These are phyloP conservation scores for Celastrina argiolus DNA, from an alignment of 2,888 invertebrate genomes.

Conservation along the genomic window DNA sequence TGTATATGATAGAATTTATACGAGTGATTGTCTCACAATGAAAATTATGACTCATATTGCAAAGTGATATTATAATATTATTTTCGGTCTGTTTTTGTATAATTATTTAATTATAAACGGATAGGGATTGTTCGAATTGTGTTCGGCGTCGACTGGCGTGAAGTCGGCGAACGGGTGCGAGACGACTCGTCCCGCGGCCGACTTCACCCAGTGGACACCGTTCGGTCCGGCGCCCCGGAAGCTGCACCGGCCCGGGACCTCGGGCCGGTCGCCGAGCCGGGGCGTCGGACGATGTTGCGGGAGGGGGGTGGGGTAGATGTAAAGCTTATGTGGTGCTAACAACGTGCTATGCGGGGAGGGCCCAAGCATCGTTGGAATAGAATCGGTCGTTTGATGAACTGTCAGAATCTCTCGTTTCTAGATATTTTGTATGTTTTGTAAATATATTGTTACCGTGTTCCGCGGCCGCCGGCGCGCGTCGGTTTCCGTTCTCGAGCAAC, in stretches of 20 bases:
- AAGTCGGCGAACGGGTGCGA: neutral
- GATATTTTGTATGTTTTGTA: conserved; percentile 13
- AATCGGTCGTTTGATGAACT: conserved; percentile 12
- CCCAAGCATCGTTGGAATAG: conserved; percentile 1
- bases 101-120: neutral
- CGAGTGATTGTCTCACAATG: neutral
- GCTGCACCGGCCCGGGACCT: neutral
- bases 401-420: neutral
- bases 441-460: conserved; percentile 10
- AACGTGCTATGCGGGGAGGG: conserved; percentile 34
- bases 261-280: neutral
- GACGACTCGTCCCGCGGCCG: too few species aligned
- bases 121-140: conserved; percentile 3
- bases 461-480: conserved; percentile 12
- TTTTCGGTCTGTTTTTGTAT: neutral
- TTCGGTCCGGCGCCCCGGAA: neutral
- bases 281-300: conserved; percentile 1
- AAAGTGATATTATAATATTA: neutral
- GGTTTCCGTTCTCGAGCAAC: neutral
- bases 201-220: neutral
- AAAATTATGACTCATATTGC: neutral
- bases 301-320: conserved; percentile 22
- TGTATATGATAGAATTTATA: neutral
- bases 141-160: neutral
- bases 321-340: conserved; percentile 61